Base-by-base conservation (phyloP, 2,888 invertebrate species). In the Idaea aversata region DNA sequence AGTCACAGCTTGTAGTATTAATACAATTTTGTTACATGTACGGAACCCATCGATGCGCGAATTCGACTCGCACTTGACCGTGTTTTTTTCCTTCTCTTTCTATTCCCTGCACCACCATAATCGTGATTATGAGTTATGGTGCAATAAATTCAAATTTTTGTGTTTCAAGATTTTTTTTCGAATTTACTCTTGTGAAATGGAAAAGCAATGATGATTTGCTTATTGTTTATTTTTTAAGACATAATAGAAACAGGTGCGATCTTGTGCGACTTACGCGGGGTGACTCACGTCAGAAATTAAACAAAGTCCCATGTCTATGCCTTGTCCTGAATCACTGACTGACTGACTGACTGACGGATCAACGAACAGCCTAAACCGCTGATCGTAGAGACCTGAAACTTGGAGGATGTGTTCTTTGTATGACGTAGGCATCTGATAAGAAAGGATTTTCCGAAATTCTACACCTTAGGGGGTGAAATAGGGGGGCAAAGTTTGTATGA, bases 41-140 rank as follows among this genome's bases (percentile, higher is more conserved):
- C 47, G 47, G 47, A 47, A 47, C 47, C 7, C 47, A 25, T 47
- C 47, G 10, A 2, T 47, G 13, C 47, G 47, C 47, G 62, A 36
- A 59, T 58, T 62, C 65, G 13, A 61, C 47, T 47, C 10, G 62
- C 36, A 61, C 47, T 62, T 65, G 15, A 60, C 63, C 69, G 67
- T 70, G 69, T 72, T 70, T 71, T 67, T 68, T 68, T 63, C 47
- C 13, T 47, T 79, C 81, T 76, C 78, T 72, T 75, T 80, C 79
- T 72, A 70, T 70, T 66, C 65, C 65, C 72, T 66, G 65, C 70
- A 72, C 76, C 70, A 78, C 79, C 77, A 80, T 82, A 81, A 83
- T 85, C 81, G 84, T 85, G 80, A 84, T 83, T 86, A 85, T 85
- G 84, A 87, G 77, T 83, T 85, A 88, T 87, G 76, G 79, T 67